Percentiles rank a stretch among this genome's conserved stretches.
These are phyloP conservation scores for Pseudomyrmex gracilis DNA, from an alignment of 1,140 invertebrate species.

Conservation along the genomic window DNA sequence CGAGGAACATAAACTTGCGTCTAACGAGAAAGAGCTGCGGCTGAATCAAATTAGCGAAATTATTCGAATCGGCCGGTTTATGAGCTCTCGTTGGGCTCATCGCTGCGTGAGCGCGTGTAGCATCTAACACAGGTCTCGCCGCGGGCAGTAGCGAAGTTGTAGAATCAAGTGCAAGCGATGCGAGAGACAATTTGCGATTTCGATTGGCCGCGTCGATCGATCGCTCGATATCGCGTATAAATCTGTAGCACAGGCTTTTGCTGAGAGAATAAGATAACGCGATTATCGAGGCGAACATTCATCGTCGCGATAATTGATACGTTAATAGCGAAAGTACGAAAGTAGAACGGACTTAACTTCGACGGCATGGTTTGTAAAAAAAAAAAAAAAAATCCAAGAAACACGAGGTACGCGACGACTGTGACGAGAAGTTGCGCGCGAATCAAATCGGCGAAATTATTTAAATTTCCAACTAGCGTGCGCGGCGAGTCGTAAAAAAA, in stretches of 20 bases:
- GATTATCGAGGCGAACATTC: not conserved
- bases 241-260: slow-evolving; percentile 10
- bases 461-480: slow-evolving; percentile 55
- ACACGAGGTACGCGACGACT: not conserved
- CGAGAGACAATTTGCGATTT: not conserved
- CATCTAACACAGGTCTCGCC: not conserved
- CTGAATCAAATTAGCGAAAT: slow-evolving; percentile 31
- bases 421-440: slow-evolving; percentile 14
- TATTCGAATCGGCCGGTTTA: slow-evolving; percentile 9
- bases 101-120: not conserved
- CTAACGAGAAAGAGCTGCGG: slow-evolving; percentile 25
- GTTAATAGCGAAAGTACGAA: slow-evolving; percentile 21
- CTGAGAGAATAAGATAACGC: not conserved
- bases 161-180: slow-evolving; percentile 21
- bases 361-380: not conserved
- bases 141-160: not conserved
- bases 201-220: slow-evolving; percentile 16
- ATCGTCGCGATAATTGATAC: slow-evolving; percentile 14
- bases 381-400: slow-evolving; percentile 25
- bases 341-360: slow-evolving; percentile 24
- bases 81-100: not conserved
- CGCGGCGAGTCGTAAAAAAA: too few species aligned
- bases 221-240: not conserved
- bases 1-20: slow-evolving; percentile 49
- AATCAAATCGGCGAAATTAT: slow-evolving; percentile 53